Percentiles rank a stretch among this genome's conserved stretches.
Conservation (phyloP, 2,797 vertebrate genomes). For the Premnoplex brunnescens region DNA sequence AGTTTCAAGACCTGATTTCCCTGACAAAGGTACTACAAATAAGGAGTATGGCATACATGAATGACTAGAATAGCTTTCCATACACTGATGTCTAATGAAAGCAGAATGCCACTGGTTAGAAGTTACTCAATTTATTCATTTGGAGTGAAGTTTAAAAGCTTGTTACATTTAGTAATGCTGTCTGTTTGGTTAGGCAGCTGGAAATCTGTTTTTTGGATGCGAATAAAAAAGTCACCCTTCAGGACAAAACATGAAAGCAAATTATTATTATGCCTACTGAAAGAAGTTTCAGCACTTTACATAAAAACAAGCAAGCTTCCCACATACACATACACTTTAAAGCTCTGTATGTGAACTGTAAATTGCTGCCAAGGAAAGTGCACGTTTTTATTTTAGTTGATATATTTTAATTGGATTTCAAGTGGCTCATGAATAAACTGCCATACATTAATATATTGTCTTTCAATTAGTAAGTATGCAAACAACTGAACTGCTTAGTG, state of each 20-base stretch:
- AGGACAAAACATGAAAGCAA: constrained; percentile 57
- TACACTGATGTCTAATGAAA: background rate
- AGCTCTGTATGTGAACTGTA: background rate
- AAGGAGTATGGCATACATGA: background rate
- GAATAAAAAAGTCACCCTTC: constrained; percentile 48
- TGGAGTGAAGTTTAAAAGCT: constrained; percentile 24
- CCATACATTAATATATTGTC: background rate
- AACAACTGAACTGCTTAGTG: background rate
- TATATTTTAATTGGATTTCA: constrained; percentile 52
- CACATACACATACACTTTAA: background rate
- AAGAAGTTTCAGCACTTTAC: constrained; percentile 31
- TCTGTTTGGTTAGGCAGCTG: constrained; percentile 29
- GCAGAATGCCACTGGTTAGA: background rate
- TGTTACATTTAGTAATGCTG: constrained; percentile 36
- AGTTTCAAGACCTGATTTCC: constrained; percentile 3
- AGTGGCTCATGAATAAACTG: constrained; percentile 32
- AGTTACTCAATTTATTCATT: background rate
- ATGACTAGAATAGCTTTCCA: background rate
- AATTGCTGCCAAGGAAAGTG: constrained; percentile 11
- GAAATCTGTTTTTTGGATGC: constrained; percentile 24
- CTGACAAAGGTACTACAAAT: constrained; percentile 17
- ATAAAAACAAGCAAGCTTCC: constrained; percentile 49
- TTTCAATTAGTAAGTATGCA: background rate
- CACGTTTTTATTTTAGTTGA: constrained; percentile 29
- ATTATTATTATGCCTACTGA: constrained; percentile 24